phyloP scores from a whole-genome alignment of 1,140 invertebrate species.

The Zaprionus tsacasi region DNA sequence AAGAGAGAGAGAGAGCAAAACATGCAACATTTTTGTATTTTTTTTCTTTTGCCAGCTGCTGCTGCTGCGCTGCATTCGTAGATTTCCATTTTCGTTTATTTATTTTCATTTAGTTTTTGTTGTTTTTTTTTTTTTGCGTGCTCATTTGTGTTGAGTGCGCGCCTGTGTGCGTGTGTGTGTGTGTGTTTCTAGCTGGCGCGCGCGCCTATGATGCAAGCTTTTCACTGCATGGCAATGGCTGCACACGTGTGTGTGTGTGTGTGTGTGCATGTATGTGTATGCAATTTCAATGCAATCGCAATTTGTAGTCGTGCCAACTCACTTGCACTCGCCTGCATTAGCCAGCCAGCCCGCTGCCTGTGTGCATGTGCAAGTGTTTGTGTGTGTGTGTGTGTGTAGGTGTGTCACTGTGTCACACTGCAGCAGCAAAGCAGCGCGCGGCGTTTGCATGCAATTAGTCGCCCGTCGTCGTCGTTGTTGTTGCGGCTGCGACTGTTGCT shows the following conservation, averaged over 20 bases:
- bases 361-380: constrained; percentile 10
- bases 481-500: constrained; percentile 26
- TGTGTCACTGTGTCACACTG: constrained; percentile 75
- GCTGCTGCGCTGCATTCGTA: constrained; percentile 18
- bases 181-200: constrained; percentile 44
- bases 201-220: constrained; percentile 59
- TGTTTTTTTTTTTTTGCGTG: constrained; percentile 53
- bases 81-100: constrained; percentile 48
- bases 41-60: not conserved
- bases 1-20: not conserved
- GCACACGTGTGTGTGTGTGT: constrained; percentile 25
- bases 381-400: constrained; percentile 42
- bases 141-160: constrained; percentile 51
- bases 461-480: constrained; percentile 32
- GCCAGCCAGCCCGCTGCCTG: constrained; percentile 1
- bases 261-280: constrained; percentile 49
- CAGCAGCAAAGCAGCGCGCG: constrained; percentile 17
- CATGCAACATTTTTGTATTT: constrained; percentile 6
- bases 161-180: constrained; percentile 33
- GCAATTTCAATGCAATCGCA: constrained; percentile 60
- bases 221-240: constrained; percentile 28
- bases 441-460: constrained; percentile 67
- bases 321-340: constrained; percentile 35
- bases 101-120: constrained; percentile 32
- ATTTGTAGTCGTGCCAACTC: constrained; percentile 52